These are phyloP conservation scores for Teleogryllus oceanicus DNA, from an alignment of 2,888 invertebrate species.

Conservation along the genomic window DNA sequence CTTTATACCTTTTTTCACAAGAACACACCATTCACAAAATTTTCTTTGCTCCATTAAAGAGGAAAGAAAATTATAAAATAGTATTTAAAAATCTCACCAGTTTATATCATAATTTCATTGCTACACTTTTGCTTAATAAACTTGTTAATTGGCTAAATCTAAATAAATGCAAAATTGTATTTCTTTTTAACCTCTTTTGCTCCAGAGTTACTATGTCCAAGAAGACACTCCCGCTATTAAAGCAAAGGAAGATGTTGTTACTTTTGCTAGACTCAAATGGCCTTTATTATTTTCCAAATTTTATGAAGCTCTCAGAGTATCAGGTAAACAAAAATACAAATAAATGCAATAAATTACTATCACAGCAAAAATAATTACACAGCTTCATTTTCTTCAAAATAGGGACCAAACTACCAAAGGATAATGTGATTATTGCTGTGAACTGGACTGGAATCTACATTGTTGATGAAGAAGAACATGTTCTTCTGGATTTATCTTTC, in stretches of 20 bases:
- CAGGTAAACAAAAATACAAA: constrained; percentile 50
- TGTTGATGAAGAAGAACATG: constrained; percentile 87
- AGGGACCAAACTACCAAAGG: constrained; percentile 59
- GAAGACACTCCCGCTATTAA: constrained; percentile 61
- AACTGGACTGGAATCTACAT: constrained; percentile 93
- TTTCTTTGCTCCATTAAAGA: no score
- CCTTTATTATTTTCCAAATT: constrained; percentile 91
- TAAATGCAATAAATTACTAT: neutral
- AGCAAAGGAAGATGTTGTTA: constrained; percentile 87
- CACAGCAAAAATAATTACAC: neutral
- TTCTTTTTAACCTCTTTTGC: neutral
- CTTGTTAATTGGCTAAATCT: neutral
- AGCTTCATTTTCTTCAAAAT: constrained; percentile 34
- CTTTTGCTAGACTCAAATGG: constrained; percentile 89
- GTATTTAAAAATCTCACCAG: no score
- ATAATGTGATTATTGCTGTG: constrained; percentile 79
- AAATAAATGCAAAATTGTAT: neutral
- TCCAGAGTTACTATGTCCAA: constrained; percentile 65
- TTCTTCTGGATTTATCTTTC: constrained; percentile 80
- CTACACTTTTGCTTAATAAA: neutral
- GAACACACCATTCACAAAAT: no score
- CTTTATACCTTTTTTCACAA: no score
- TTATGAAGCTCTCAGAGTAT: constrained; percentile 81
- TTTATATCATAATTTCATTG: no score
- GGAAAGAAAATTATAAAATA: no score